Evolutionary conservation across 2,888 invertebrate species (phyloP).

Genomic region (Incurvaria masculella): DNA sequence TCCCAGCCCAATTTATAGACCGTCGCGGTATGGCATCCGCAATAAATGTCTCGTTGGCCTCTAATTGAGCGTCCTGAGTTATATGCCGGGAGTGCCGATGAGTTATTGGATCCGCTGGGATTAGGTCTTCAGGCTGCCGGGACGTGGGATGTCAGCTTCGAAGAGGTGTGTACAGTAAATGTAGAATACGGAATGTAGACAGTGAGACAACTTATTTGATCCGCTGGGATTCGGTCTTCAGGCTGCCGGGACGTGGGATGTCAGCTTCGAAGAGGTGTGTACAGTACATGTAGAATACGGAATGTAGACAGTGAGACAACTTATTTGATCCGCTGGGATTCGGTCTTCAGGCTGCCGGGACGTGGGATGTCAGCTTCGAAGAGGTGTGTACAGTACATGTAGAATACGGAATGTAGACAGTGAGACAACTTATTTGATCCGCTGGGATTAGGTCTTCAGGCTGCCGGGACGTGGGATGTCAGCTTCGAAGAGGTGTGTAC

Average conservation of each 20-base stretch:
- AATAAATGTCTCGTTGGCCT: not conserved
- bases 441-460: not conserved
- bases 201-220: not conserved
- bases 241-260: too few relatives aligned
- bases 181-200: too few relatives aligned
- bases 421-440: not conserved
- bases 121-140: not conserved
- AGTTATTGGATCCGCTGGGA: not conserved
- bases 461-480: too few relatives aligned
- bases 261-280: too few relatives aligned
- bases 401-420: too few relatives aligned
- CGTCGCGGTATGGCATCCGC: not conserved
- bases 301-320: too few relatives aligned
- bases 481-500: too few relatives aligned
- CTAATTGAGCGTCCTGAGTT: not conserved
- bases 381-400: too few relatives aligned
- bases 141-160: too few relatives aligned
- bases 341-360: not conserved
- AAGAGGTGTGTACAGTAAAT: too few relatives aligned
- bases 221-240: not conserved
- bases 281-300: too few relatives aligned
- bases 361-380: too few relatives aligned
- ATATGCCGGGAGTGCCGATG: not conserved
- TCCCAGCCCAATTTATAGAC: not conserved
- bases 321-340: not conserved